A percentile compares a stretch with the other conserved stretches of the same genome.
Conservation (phyloP, 2,888 invertebrate genomes). For the Rotaria magnacalcarata region DNA sequence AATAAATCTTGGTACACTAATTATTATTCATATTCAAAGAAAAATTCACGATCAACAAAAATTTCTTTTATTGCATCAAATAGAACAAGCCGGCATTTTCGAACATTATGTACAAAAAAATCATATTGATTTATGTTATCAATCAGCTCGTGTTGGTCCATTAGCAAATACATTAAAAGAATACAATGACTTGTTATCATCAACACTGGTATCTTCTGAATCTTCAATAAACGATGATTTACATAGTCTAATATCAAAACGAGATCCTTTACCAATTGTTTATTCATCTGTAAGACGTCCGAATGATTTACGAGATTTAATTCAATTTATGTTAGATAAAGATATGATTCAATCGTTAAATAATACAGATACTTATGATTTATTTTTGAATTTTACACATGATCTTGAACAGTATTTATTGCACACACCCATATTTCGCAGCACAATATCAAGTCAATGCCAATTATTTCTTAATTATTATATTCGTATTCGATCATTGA, state of each 20-base stretch:
- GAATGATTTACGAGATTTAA: background rate
- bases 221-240: constrained; percentile 12
- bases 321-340: constrained; percentile 27
- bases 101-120: background rate
- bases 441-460: background rate
- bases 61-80: background rate
- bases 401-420: background rate
- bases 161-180: constrained; percentile 32
- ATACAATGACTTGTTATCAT: background rate
- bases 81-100: background rate
- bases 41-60: constrained; percentile 1
- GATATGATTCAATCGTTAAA: background rate
- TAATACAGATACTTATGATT: background rate
- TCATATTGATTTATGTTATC: constrained; percentile 28
- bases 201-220: background rate
- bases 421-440: background rate
- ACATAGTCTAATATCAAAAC: background rate
- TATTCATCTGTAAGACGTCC: constrained; percentile 1
- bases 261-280: background rate
- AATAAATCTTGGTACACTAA: constrained; percentile 21
- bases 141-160: constrained; percentile 2
- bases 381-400: background rate
- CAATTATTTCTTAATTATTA: constrained; percentile 20
- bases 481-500: background rate
- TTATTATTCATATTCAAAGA: constrained; percentile 18